These are phyloP conservation scores for Ellobius talpinus DNA, from an alignment of 2,113 vertebrate genomes.

Conservation along the genomic window DNA sequence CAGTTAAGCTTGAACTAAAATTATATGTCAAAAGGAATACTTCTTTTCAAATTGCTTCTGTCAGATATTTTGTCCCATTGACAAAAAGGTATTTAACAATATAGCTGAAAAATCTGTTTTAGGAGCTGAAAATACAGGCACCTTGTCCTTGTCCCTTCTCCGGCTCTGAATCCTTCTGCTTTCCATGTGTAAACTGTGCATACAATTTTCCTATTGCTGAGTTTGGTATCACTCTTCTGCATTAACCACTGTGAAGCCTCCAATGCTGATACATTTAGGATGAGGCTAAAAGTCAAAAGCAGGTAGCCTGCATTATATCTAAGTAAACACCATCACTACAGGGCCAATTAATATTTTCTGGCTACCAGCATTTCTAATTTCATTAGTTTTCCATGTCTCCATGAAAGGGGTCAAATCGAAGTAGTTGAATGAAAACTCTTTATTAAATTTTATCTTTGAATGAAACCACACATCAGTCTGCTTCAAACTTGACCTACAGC, in stretches of 20 bases:
- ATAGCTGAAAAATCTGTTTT: not conserved
- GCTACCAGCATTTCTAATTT: conserved; percentile 15
- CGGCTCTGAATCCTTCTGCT: not conserved
- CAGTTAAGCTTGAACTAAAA: not conserved
- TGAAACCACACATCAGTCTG: conserved; percentile 40
- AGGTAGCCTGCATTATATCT: not conserved
- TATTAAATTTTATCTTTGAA: conserved; percentile 41
- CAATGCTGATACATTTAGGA: not conserved
- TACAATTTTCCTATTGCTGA: not conserved
- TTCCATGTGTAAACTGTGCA: not conserved
- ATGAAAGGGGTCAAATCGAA: conserved; percentile 6
- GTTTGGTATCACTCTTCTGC: not conserved
- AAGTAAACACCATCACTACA: not conserved
- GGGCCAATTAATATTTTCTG: conserved; percentile 10
- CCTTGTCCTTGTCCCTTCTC: not conserved
- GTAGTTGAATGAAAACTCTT: not conserved
- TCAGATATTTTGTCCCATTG: not conserved
- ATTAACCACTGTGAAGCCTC: not conserved
- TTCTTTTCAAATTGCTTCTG: not conserved
- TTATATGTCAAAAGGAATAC: not conserved
- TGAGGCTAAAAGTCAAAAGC: not conserved
- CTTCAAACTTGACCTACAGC: conserved; percentile 42
- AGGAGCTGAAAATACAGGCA: not conserved
- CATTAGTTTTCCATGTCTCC: not conserved
- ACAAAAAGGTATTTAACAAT: not conserved